Evolutionary conservation across 2,888 invertebrate genomes (phyloP).

Genomic region (Mesoligia furuncula): DNA sequence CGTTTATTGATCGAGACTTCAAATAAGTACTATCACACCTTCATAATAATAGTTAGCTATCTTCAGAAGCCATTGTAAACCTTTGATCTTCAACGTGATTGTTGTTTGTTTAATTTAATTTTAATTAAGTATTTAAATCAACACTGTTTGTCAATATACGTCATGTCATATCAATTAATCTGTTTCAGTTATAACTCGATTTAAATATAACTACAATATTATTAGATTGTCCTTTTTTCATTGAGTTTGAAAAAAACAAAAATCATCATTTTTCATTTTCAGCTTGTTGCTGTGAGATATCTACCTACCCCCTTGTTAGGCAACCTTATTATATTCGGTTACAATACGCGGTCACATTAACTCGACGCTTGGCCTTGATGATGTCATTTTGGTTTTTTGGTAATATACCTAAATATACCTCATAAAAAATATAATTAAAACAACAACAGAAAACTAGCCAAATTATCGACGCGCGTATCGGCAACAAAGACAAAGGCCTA

Average conservation of each 20-base stretch:
- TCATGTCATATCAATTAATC: conserved; percentile 45
- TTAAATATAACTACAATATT: conserved; percentile 5
- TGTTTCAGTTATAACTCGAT: conserved; percentile 28
- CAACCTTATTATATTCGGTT: not conserved
- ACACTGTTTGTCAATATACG: conserved; percentile 38
- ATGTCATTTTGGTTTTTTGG: too few relatives aligned
- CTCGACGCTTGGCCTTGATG: too few relatives aligned
- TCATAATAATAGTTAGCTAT: conserved; percentile 7
- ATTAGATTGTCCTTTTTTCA: not conserved
- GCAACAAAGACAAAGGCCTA: too few relatives aligned
- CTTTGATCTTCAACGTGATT: conserved; percentile 47
- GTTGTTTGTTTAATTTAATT: conserved; percentile 53
- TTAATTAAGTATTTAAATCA: conserved; percentile 48
- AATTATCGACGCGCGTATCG: too few relatives aligned
- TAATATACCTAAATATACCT: too few relatives aligned
- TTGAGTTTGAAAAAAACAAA: too few relatives aligned
- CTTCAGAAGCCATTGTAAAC: conserved; percentile 46
- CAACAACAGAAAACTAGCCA: too few relatives aligned
- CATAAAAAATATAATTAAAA: too few relatives aligned
- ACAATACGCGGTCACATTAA: too few relatives aligned
- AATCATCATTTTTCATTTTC: too few relatives aligned
- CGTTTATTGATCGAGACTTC: conserved; percentile 26
- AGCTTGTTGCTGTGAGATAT: not conserved
- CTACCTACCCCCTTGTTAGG: not conserved
- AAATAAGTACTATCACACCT: conserved; percentile 25